A percentile compares a stretch with the other conserved stretches of the same genome.
Evolutionary conservation across 2,113 vertebrate genomes (phyloP).

Genomic region (Rousettus leschenaultii): DNA sequence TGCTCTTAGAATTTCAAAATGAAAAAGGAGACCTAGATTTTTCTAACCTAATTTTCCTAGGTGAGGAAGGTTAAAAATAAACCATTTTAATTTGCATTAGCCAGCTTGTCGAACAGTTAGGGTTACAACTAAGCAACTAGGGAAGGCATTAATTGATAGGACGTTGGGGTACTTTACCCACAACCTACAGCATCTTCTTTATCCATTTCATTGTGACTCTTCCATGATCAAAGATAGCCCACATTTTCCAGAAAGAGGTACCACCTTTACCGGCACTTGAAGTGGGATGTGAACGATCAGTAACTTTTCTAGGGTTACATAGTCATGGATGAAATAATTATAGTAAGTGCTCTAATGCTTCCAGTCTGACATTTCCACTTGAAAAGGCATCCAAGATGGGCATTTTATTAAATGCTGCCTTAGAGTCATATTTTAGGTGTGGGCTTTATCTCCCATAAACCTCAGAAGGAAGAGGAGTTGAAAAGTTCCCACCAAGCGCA

Average conservation of each 20-base stretch:
- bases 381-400: neutral
- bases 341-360: neutral
- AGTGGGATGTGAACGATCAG: neutral
- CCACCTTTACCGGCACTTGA: neutral
- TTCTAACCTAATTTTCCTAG: neutral
- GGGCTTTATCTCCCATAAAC: constrained; percentile 10
- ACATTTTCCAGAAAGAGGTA: neutral
- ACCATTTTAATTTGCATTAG: neutral
- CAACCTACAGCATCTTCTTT: neutral
- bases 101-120: neutral
- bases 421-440: neutral
- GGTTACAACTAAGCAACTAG: neutral
- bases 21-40: neutral
- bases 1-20: neutral
- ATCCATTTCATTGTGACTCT: neutral
- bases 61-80: neutral
- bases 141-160: neutral
- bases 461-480: constrained; percentile 28
- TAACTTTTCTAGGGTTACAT: neutral
- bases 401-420: neutral
- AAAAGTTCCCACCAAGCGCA: neutral
- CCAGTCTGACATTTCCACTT: neutral
- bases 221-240: neutral
- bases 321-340: neutral
- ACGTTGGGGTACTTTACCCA: neutral